A percentile compares a stretch with the other conserved stretches of the same genome.
Conservation (phyloP, 2,797 vertebrate genomes). For the Danio tinwini region DNA sequence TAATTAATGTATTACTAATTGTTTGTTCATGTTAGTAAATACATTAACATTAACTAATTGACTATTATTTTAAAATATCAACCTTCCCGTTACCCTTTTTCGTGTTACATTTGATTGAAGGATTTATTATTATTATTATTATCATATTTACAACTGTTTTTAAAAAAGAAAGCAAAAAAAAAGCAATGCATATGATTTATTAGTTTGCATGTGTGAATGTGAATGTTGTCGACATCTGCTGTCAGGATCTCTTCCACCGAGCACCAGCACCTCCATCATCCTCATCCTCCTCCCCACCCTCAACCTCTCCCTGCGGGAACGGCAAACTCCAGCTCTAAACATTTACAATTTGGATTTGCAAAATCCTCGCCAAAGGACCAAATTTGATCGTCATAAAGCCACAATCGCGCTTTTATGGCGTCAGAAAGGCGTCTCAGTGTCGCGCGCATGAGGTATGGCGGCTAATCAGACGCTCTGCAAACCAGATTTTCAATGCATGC, state of each 20-base stretch:
- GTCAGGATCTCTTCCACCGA: conserved; percentile 38
- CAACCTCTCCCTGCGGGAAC: conserved; percentile 46
- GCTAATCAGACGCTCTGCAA: conserved; percentile 32
- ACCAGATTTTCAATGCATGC: conserved; percentile 22
- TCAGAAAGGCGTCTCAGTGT: conserved; percentile 44
- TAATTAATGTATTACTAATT: too few species aligned
- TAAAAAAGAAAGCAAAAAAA: too few species aligned
- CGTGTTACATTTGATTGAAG: too few species aligned
- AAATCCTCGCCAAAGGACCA: conserved; percentile 9
- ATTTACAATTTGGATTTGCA: conserved; percentile 11
- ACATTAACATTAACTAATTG: too few species aligned
- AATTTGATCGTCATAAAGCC: background rate
- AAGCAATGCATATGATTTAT: too few species aligned
- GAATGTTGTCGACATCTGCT: conserved; percentile 59
- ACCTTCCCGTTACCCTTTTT: too few species aligned
- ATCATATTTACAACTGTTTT: too few species aligned
- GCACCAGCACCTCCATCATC: conserved; percentile 43
- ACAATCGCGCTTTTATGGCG: conserved; percentile 48
- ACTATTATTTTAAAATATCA: too few species aligned
- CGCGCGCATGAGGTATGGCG: conserved; percentile 50
- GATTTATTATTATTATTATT: too few species aligned
- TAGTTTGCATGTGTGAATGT: background rate
- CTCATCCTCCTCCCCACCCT: conserved; percentile 33
- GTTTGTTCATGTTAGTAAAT: too few species aligned
- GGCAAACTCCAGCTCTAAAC: conserved; percentile 6